Base-by-base conservation (phyloP, 1,140 invertebrate genomes). In the Diorhabda carinulata region DNA sequence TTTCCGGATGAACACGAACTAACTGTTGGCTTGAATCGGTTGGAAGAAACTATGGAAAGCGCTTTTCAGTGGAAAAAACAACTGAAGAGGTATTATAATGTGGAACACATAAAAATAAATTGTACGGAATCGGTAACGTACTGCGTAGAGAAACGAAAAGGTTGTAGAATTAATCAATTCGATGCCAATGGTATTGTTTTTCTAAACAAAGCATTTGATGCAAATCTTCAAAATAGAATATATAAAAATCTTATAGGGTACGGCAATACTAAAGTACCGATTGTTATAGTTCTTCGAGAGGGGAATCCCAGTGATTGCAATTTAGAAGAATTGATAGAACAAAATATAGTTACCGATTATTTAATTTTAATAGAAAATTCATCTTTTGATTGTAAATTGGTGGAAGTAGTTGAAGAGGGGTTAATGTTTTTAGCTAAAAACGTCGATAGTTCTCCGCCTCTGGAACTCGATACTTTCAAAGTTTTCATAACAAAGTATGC, bases 381-480 rank as follows among this genome's bases (percentile, higher is more conserved):
- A 25, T 66, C 64, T 44, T 57, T 57, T 2, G 7, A 41, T 43
- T 68, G 65, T 66, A 52, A 52, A 52, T 56, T 71, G 68, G 59
- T 71, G 60, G 68, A 82, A 79, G 43, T 81, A 2, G 76, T 83
- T 4, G 86, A 87, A 76, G 82, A 82, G 72, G 83, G 84, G 44
- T 72, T 86, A 45, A 82, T 86, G 64, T 89, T 87, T 86, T 72
- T 88, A 56, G 81, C 87, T 2, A 84, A 84, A 70, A 86, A 85
- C 64, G 84, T 81, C 71, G 82, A 86, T 44, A 79, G 79, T 60
- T 73, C 77, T 6, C 83, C 87, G 52, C 82, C 85, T 1, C 72
- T 89, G 5, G 84, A 88, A 82, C 84, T 88, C 78, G 84, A 90
- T 78, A 79, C 82, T 64, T 74, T 89, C 0, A 82, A 83, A 72